Evolutionary conservation across 2,113 vertebrate species (phyloP).

Genomic region (Myiopsitta monachus): DNA sequence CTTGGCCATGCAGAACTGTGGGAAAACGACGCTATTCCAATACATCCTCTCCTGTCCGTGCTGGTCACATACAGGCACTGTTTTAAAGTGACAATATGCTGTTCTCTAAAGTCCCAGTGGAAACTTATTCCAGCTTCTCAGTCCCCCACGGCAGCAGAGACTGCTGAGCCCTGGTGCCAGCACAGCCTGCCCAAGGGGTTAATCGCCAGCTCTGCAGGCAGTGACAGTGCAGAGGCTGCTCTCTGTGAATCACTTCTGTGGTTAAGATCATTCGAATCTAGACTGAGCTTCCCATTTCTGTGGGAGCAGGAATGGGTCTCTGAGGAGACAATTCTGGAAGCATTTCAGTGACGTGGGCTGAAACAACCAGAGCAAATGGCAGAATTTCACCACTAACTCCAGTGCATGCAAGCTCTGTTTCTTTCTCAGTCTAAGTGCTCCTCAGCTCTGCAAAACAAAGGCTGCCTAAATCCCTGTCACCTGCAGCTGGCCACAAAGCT

Average conservation of each 20-base stretch:
- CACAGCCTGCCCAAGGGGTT: neutral
- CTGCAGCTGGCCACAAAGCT: neutral
- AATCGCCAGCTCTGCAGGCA: neutral
- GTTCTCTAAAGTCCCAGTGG: neutral
- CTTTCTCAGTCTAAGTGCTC: neutral
- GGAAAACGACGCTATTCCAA: neutral
- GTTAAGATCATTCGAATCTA: neutral
- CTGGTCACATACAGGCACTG: neutral
- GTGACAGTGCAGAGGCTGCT: neutral
- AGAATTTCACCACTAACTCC: neutral
- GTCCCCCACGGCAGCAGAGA: fast-evolving
- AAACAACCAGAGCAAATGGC: neutral
- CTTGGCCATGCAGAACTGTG: neutral
- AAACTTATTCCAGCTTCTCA: neutral
- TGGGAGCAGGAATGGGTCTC: neutral
- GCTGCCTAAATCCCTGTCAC: neutral
- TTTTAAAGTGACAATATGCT: neutral
- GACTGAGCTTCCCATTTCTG: neutral
- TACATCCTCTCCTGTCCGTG: fast-evolving
- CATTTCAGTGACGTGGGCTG: neutral
- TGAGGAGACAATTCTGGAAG: neutral
- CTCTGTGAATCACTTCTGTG: neutral
- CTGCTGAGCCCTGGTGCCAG: neutral
- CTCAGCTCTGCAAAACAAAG: neutral
- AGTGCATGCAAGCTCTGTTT: neutral